phyloP scores from a whole-genome alignment of 53 echinoderm and acorn worm genomes.

The Paracentrotus lividus region DNA sequence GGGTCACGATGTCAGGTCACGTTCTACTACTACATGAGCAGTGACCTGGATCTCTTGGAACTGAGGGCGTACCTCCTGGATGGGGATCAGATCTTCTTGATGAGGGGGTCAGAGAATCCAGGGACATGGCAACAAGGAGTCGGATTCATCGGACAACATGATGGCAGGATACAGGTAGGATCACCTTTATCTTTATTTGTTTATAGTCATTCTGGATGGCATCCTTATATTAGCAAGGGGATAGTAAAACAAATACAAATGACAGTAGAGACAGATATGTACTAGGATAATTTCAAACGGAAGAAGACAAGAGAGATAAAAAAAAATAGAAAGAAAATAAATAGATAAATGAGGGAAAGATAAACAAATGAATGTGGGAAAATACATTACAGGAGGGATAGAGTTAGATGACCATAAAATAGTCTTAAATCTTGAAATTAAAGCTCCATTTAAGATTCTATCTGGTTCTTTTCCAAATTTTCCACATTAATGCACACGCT shows the following conservation, averaged over 20 bases:
- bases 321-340: not conserved
- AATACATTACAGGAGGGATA: not conserved
- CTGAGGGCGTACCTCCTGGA: conserved; percentile 64
- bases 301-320: no score
- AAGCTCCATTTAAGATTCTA: not conserved
- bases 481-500: no score
- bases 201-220: no score
- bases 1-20: conserved; percentile 76
- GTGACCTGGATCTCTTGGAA: conserved; percentile 66
- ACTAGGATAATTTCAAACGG: no score
- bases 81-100: conserved; percentile 56
- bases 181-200: no score
- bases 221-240: no score
- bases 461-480: not conserved
- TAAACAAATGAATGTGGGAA: not conserved
- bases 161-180: conserved; percentile 67
- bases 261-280: no score
- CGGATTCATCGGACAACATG: conserved; percentile 23
- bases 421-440: not conserved
- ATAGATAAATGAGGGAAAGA: not conserved
- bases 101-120: conserved; percentile 24
- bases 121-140: conserved; percentile 59
- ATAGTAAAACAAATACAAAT: no score
- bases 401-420: not conserved
- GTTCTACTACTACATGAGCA: conserved; percentile 77